Base-by-base conservation (phyloP, 2,113 vertebrate genomes). In the Equus przewalskii region DNA sequence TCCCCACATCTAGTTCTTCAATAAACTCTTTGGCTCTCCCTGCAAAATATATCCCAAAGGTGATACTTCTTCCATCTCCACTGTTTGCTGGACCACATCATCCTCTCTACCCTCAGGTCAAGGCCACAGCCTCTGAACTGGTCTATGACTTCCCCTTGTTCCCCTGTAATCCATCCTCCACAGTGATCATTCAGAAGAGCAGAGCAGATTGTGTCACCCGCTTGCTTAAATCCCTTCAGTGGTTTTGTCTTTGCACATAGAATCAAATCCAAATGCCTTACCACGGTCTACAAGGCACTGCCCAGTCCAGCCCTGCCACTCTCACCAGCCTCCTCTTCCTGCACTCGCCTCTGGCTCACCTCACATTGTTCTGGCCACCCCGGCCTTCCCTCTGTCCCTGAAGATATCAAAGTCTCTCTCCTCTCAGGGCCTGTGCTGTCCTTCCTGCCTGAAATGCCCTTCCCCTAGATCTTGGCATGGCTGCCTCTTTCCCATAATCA, bases 261-360 rank as follows among this genome's bases (percentile, higher is more conserved):
- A 46, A 33, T 62, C 18, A 8, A 28, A 80, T 33, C 33, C 60
- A 28, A n/a, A 46, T 7, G 1, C 36, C 56, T 41, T 54, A 28
- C n/a, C 28, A 8, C 6, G n/a, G 26, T 58, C 58, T 1, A 1
- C 62, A 19, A 30, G 64, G 21, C 7, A 1, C 36, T 21, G 33
- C 69, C n/a, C 0, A 1, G 6, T 30, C 8, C 41, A 15, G 2
- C 56, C 26, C 54, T 21, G 6, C n/a, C 30, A 4, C 18, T 30
- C 54, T n/a, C 6, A 0, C 24, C 18, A 16, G 67, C 21, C 73
- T 46, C 26, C 3, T 28, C 65, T 62, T 85, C 28, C 9, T 83
- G 19, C 11, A 3, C 0, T 7, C 33, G 16, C 19, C 49, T 44
- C 9, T 83, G 36, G 7, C 33, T 84, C 3, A 3, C 28, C 56